A percentile compares a stretch with the other conserved stretches of the same genome.
These are phyloP conservation scores for Dryococelus australis DNA, from an alignment of 2,888 invertebrate genomes.

Conservation along the genomic window DNA sequence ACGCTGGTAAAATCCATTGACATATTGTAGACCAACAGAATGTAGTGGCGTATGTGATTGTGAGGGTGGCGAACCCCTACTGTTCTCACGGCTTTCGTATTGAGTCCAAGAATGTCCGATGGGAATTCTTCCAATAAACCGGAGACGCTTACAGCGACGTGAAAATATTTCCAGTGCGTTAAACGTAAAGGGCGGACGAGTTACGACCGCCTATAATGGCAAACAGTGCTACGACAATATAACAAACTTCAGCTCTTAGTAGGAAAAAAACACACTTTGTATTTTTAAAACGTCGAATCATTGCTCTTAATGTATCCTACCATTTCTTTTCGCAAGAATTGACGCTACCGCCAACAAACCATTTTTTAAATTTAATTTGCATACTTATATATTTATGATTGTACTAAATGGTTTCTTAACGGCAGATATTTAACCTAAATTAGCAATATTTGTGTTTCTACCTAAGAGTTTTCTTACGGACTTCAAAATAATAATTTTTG, in stretches of 20 bases:
- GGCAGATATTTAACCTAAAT: too few relatives aligned
- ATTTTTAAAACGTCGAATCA: background rate
- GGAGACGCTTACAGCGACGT: background rate
- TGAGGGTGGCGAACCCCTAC: background rate
- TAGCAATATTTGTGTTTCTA: too few relatives aligned
- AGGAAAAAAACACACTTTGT: background rate
- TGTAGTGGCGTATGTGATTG: background rate
- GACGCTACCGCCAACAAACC: too few relatives aligned
- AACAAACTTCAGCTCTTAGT: background rate
- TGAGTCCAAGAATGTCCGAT: background rate
- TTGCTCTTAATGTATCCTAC: background rate
- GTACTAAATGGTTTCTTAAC: too few relatives aligned
- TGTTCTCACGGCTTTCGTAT: background rate
- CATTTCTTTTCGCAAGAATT: too few relatives aligned
- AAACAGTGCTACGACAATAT: background rate
- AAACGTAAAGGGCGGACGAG: background rate
- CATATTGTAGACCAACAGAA: constrained; percentile 28
- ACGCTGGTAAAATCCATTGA: background rate
- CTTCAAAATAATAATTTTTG: too few relatives aligned
- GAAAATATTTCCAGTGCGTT: background rate
- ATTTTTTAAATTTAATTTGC: too few relatives aligned
- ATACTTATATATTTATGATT: too few relatives aligned
- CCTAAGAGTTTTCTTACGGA: too few relatives aligned
- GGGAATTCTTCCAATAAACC: constrained; percentile 11
- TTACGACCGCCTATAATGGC: background rate